phyloP scores from a whole-genome alignment of 2,888 invertebrate species.

The Gymnoscelis rufifasciata region DNA sequence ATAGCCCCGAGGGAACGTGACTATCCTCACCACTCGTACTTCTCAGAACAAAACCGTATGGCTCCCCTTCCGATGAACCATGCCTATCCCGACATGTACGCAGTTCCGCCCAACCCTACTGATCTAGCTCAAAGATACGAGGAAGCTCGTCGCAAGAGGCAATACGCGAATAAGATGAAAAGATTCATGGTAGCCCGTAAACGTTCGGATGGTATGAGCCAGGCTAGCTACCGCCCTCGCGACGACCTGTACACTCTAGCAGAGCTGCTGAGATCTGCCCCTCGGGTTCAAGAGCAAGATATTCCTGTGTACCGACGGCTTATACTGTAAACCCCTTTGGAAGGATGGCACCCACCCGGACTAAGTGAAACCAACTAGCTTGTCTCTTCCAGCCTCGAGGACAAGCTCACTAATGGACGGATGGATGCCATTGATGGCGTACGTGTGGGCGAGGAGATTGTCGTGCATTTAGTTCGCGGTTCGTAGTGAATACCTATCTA shows the following conservation, averaged over 20 bases:
- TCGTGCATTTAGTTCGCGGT: slow-evolving; percentile 70
- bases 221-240: slow-evolving; percentile 68
- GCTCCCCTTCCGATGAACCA: slow-evolving; percentile 46
- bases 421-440: slow-evolving; percentile 41
- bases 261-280: slow-evolving; percentile 76
- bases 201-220: slow-evolving; percentile 64
- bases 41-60: slow-evolving; percentile 71
- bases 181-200: slow-evolving; percentile 82
- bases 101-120: slow-evolving; percentile 61
- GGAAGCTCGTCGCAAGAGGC: slow-evolving; percentile 70
- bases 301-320: slow-evolving; percentile 80
- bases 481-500: slow-evolving; percentile 63
- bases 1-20: slow-evolving; percentile 64
- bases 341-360: slow-evolving; percentile 41
- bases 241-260: slow-evolving; percentile 81
- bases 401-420: slow-evolving; percentile 32
- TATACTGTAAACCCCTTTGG: slow-evolving; percentile 70
- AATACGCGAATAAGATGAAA: slow-evolving; percentile 75
- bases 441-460: slow-evolving; percentile 52
- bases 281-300: slow-evolving; percentile 75
- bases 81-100: slow-evolving; percentile 66
- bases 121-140: slow-evolving; percentile 68
- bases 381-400: slow-evolving; percentile 22
- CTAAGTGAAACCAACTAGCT: slow-evolving; percentile 29
- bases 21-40: slow-evolving; percentile 66